Percentiles rank a stretch among this genome's conserved stretches.
These are phyloP conservation scores for Thereuonema tuberculata DNA, from an alignment of 1,140 invertebrate species.

Conservation along the genomic window DNA sequence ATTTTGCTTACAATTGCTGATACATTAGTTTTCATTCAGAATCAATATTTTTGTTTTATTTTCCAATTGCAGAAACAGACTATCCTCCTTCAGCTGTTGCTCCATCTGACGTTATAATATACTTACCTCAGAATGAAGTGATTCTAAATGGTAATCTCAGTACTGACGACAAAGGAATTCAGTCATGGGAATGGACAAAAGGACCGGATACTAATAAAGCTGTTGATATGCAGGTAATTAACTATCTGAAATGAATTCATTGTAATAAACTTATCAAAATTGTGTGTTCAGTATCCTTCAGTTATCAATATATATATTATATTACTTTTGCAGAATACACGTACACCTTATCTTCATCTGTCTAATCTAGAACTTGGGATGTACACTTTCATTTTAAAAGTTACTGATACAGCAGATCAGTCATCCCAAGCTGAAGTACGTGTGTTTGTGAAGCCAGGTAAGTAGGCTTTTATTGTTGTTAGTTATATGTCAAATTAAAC, in stretches of 20 bases:
- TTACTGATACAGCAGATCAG: constrained; percentile 77
- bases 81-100: constrained; percentile 91
- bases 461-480: constrained; percentile 18
- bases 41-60: neutral
- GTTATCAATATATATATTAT: neutral
- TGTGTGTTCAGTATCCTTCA: too few relatives aligned
- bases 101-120: constrained; percentile 76
- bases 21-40: too few relatives aligned
- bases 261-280: too few relatives aligned
- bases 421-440: constrained; percentile 71
- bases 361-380: constrained; percentile 84
- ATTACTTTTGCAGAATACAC: constrained; percentile 45
- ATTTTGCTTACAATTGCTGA: too few relatives aligned
- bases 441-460: constrained; percentile 79
- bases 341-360: constrained; percentile 69
- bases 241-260: neutral
- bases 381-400: constrained; percentile 85
- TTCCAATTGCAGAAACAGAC: constrained; percentile 48
- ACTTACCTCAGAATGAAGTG: constrained; percentile 69
- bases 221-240: constrained; percentile 66
- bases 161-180: constrained; percentile 83
- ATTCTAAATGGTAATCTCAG: constrained; percentile 79
- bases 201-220: constrained; percentile 59
- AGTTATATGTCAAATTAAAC: too few relatives aligned
- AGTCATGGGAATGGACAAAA: constrained; percentile 88